Evolutionary conservation across 2,888 invertebrate genomes (phyloP), one percentile per base, ranked within the genome.

Genomic region (Bombylius discolor): DNA sequence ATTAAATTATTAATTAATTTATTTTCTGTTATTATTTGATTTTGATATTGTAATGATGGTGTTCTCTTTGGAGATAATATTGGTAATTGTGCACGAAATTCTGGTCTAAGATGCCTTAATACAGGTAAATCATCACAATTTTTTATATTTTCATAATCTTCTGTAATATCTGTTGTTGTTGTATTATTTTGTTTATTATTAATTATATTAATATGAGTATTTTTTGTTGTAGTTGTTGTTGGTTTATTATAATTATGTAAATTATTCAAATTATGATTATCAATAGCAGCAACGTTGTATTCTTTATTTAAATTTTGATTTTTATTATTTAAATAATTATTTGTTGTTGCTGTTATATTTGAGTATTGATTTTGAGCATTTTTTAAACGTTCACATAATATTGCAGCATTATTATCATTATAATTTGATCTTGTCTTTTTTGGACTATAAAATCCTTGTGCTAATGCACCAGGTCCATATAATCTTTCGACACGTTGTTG

Each of bases 401-500:
- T n/a, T 32, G 55, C 33, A 45, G 48, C 3, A 6, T 11, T 42
- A 11, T 42, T 42, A 42, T 42, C 39, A 32, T 45, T 14, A 32
- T 33, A 47, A 12, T 51, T 4, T 7, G 50, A 45, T 44, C 44
- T 47, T 34, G 52, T 59, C 57, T 72, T 72, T 53, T 72, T 73
- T 63, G 82, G 81, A 62, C 84, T 83, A 69, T 89, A 87, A 69
- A 90, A 90, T 1, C 88, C 89, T 69, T 89, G 89, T 3, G 89
- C 90, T 42, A 91, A 70, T 3, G 91, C 90, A 5, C 89, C 89
- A 0, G 90, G 89, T 0, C 93, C 93, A 68, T 92, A 93, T 4
- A 93, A 75, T 53, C 92, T 78, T 66, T 93, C 93, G 1, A 93
- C 91, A 49, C 91, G 80, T 67, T 92, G 91, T 67, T 92, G 88